A percentile compares a stretch with the other conserved stretches of the same genome.
Evolutionary conservation across 2,888 invertebrate species (phyloP).

Genomic region (Cabera pusaria): DNA sequence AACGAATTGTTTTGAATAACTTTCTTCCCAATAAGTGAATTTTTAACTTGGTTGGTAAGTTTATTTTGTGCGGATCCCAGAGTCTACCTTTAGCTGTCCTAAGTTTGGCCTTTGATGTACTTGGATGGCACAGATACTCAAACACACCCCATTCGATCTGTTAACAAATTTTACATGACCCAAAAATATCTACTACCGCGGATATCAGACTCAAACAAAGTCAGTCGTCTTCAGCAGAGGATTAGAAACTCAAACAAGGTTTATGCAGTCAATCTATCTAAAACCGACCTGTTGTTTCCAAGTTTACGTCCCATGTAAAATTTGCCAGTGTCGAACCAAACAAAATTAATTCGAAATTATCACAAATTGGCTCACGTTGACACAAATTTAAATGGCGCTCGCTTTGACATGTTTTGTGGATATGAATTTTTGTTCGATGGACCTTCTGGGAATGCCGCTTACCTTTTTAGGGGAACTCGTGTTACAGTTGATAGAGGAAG

Average conservation of each 20-base stretch:
- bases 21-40: too few species aligned
- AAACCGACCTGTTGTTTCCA: too few species aligned
- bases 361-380: constrained; percentile 34
- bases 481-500: constrained; percentile 74
- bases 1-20: too few species aligned
- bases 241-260: neutral
- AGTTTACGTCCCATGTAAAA: too few species aligned
- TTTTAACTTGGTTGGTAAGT: too few species aligned
- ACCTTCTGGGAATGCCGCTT: constrained; percentile 76
- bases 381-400: constrained; percentile 62
- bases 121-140: constrained; percentile 38
- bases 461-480: constrained; percentile 66
- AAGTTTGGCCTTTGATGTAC: constrained; percentile 9
- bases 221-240: neutral
- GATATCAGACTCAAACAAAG: constrained; percentile 3
- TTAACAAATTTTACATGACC: constrained; percentile 17
- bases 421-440: constrained; percentile 73
- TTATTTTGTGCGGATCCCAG: too few species aligned
- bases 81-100: too few species aligned
- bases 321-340: constrained; percentile 8
- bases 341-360: constrained; percentile 37
- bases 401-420: constrained; percentile 72
- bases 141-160: constrained; percentile 29
- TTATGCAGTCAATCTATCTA: too few species aligned
- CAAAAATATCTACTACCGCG: too few species aligned